These are phyloP conservation scores for Meloe dianella DNA, from an alignment of 2,888 invertebrate genomes.

Conservation along the genomic window DNA sequence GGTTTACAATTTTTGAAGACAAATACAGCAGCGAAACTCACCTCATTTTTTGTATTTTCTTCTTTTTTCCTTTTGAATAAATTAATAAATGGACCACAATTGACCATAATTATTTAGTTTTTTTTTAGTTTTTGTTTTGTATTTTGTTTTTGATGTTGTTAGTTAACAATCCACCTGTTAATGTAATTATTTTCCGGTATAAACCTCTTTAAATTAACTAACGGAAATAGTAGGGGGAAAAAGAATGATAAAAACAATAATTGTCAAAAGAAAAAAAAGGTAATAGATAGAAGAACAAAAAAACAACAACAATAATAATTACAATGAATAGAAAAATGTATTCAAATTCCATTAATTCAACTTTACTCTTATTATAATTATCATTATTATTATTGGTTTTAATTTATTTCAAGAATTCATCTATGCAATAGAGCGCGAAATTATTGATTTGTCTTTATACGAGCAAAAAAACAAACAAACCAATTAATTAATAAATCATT, in stretches of 20 bases:
- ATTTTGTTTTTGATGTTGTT: background rate
- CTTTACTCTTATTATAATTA: background rate
- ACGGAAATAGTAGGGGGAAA: background rate
- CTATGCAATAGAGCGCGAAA: background rate
- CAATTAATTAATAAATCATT: background rate
- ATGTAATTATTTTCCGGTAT: slow-evolving; percentile 9
- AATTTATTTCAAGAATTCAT: background rate
- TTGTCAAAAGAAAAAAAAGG: background rate
- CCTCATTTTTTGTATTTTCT: background rate
- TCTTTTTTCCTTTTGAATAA: slow-evolving; percentile 1
- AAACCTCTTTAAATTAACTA: background rate
- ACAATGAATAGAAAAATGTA: background rate
- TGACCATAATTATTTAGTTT: background rate
- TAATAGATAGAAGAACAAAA: background rate
- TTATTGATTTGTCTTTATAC: background rate
- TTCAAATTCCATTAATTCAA: background rate
- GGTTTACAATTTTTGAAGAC: background rate
- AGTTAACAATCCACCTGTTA: slow-evolving; percentile 5
- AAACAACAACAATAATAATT: background rate
- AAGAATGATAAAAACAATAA: background rate
- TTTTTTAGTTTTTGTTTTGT: background rate
- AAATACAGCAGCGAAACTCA: background rate
- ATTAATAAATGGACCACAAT: background rate
- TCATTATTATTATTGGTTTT: background rate
- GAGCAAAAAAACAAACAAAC: background rate